Percentiles rank a stretch among this genome's conserved stretches.
phyloP scores from a whole-genome alignment of 1,140 invertebrate genomes.

The Caenorhabditis brenneri region DNA sequence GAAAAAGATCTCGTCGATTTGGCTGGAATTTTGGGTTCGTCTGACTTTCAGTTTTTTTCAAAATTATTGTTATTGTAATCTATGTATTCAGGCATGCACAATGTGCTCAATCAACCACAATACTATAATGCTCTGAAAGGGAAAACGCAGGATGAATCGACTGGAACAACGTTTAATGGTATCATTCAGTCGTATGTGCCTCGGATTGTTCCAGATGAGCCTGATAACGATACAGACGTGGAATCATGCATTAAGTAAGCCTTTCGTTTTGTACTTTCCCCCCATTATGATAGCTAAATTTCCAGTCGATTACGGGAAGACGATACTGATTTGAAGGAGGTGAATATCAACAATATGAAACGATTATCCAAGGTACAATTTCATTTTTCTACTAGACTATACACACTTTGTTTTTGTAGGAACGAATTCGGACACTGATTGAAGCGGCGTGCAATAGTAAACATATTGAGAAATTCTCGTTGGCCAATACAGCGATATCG shows the following conservation, averaged over 20 bases:
- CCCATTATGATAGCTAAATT: background rate
- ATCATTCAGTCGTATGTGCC: conserved; percentile 71
- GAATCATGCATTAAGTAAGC: conserved; percentile 72
- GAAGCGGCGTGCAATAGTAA: conserved; percentile 50
- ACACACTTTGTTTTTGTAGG: conserved; percentile 2
- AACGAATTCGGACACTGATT: conserved; percentile 50
- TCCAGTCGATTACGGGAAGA: conserved; percentile 76
- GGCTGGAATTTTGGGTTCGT: conserved; percentile 79
- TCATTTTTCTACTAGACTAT: conserved; percentile 86
- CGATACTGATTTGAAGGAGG: conserved; percentile 83
- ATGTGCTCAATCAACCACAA: conserved; percentile 99
- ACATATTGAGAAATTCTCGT: conserved; percentile 78
- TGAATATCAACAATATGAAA: conserved; percentile 98
- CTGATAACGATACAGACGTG: conserved; percentile 73
- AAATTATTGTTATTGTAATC: too few species aligned
- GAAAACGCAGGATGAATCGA: conserved; percentile 70
- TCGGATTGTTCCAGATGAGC: conserved; percentile 72
- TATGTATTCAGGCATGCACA: conserved; percentile 89
- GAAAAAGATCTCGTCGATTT: conserved; percentile 99
- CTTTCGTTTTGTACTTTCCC: background rate
- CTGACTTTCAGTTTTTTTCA: too few species aligned
- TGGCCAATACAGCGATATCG: conserved; percentile 89
- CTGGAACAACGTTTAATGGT: conserved; percentile 67
- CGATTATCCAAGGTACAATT: conserved; percentile 92
- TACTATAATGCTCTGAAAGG: conserved; percentile 86